Percentiles rank a stretch among this genome's conserved stretches.
Evolutionary conservation across 1,140 invertebrate species (phyloP).

Genomic region (Aphaenogaster rudis): DNA sequence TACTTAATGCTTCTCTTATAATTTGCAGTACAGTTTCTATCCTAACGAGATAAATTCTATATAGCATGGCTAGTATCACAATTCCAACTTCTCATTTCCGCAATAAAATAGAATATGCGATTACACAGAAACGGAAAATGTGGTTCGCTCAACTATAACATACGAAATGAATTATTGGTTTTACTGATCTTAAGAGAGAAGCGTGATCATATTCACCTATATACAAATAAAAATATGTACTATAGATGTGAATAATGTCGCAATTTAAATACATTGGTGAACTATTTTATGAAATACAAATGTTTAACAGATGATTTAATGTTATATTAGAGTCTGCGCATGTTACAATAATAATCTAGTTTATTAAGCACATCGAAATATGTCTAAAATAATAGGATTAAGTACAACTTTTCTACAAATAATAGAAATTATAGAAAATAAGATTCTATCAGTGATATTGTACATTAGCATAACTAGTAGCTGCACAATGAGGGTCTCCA

Average conservation of each 20-base stretch:
- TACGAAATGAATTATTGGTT: constrained; percentile 29
- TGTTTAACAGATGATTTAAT: neutral
- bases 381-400: constrained; percentile 17
- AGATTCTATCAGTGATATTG: constrained; percentile 23
- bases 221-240: constrained; percentile 28
- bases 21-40: constrained; percentile 49
- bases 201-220: constrained; percentile 11
- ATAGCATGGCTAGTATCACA: constrained; percentile 85
- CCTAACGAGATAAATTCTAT: constrained; percentile 68
- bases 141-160: constrained; percentile 9
- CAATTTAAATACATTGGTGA: constrained; percentile 1
- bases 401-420: constrained; percentile 26
- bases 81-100: constrained; percentile 69
- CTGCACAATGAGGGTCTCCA: constrained; percentile 75
- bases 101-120: constrained; percentile 4
- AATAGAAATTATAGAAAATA: constrained; percentile 63
- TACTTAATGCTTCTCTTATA: constrained; percentile 19
- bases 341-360: constrained; percentile 35
- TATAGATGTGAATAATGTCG: neutral
- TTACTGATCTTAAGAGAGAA: constrained; percentile 13
- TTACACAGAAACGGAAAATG: constrained; percentile 19
- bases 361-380: constrained; percentile 23
- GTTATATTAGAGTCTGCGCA: neutral
- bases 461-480: constrained; percentile 62
- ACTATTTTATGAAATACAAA: constrained; percentile 22